Percentiles rank a stretch among this genome's conserved stretches.
These are phyloP conservation scores for Lepisosteus oculatus DNA, from an alignment of 2,113 vertebrate species.

Conservation along the genomic window DNA sequence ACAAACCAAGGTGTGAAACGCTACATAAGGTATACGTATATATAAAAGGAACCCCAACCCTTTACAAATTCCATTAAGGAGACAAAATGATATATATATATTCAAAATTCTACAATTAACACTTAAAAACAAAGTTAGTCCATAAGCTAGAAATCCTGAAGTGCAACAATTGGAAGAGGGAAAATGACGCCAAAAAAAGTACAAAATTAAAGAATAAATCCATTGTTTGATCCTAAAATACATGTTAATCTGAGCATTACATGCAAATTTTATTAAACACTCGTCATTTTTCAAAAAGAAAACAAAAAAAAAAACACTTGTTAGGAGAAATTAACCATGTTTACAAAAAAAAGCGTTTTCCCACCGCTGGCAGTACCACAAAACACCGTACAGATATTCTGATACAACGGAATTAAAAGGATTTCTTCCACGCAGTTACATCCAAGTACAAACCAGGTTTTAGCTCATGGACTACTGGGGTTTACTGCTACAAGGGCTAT, in stretches of 20 bases:
- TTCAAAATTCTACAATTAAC: slow-evolving; percentile 51
- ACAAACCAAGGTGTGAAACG: slow-evolving; percentile 33
- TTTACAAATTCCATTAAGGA: slow-evolving; percentile 44
- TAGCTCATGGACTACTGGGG: slow-evolving; percentile 97
- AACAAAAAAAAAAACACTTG: slow-evolving; percentile 47
- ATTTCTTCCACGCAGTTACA: slow-evolving; percentile 63
- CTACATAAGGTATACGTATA: slow-evolving; percentile 2
- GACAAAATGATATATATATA: slow-evolving; percentile 37
- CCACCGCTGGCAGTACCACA: slow-evolving; percentile 66
- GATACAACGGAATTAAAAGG: slow-evolving; percentile 56
- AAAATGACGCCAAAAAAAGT: slow-evolving; percentile 40
- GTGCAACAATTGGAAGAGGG: slow-evolving; percentile 49
- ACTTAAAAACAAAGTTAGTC: slow-evolving; percentile 45
- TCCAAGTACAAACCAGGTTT: slow-evolving; percentile 88
- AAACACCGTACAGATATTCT: slow-evolving; percentile 56
- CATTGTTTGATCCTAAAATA: slow-evolving; percentile 52
- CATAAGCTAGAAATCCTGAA: slow-evolving; percentile 64
- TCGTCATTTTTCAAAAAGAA: slow-evolving; percentile 36
- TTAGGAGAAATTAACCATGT: slow-evolving; percentile 63
- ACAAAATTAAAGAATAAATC: slow-evolving; percentile 45
- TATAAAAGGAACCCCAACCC: slow-evolving; percentile 52
- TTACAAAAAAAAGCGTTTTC: slow-evolving; percentile 54
- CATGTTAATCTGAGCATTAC: slow-evolving; percentile 63
- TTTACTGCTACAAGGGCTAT: slow-evolving; percentile 90
- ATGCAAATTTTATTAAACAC: slow-evolving; percentile 62